A percentile compares a stretch with the other conserved stretches of the same genome.
phyloP scores from a whole-genome alignment of 2,797 vertebrate genomes.

The Myotis pilosus region DNA sequence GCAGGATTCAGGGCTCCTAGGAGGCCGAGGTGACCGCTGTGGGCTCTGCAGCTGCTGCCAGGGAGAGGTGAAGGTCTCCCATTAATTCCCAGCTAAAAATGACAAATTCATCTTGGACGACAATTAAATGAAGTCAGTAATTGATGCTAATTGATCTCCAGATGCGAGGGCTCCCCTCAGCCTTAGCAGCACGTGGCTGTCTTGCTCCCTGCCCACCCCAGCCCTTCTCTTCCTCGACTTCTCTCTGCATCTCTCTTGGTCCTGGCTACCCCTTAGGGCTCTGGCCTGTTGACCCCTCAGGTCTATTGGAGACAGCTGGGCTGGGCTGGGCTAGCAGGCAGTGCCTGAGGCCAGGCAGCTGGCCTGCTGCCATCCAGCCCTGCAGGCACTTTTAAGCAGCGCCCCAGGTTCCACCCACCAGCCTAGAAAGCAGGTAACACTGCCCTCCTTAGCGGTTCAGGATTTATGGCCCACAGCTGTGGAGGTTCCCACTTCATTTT shows the following conservation, averaged over 20 bases:
- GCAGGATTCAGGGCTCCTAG: constrained; percentile 70
- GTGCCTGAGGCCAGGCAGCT: constrained; percentile 42
- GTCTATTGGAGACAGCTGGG: constrained; percentile 26
- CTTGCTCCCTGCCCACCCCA: constrained; percentile 38
- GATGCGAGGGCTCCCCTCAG: constrained; percentile 81
- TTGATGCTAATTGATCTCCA: constrained; percentile 92
- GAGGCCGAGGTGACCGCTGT: constrained; percentile 73
- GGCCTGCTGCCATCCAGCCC: background rate
- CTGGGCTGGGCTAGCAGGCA: background rate
- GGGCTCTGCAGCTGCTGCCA: constrained; percentile 82
- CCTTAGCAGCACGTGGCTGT: constrained; percentile 66
- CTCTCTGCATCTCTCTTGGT: background rate
- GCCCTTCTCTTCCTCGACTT: constrained; percentile 35
- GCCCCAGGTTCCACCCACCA: background rate
- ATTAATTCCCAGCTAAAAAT: constrained; percentile 92
- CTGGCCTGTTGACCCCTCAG: background rate
- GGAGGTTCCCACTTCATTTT: constrained; percentile 88
- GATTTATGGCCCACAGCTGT: constrained; percentile 89
- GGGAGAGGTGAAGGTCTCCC: constrained; percentile 90
- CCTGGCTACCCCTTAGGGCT: background rate
- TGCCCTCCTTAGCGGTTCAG: constrained; percentile 79
- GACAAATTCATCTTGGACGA: constrained; percentile 90
- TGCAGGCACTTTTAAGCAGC: constrained; percentile 12
- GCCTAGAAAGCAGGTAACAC: constrained; percentile 78
- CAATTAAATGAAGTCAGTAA: constrained; percentile 92